Evolutionary conservation across 2,888 invertebrate genomes (phyloP), one percentile per base, ranked within the genome.

Genomic region (Macrostomum cliftonense): DNA sequence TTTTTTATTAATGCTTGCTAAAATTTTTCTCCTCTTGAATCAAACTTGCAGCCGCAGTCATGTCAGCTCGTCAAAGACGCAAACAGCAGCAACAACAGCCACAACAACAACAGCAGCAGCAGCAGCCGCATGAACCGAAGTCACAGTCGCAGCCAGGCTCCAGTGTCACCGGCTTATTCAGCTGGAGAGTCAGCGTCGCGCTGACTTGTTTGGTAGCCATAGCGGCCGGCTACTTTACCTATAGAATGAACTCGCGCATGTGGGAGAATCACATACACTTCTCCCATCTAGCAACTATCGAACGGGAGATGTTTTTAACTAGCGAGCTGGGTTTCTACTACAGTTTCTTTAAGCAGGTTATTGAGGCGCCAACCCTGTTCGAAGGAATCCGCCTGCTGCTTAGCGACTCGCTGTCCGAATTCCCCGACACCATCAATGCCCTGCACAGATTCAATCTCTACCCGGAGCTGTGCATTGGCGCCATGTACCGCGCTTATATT

Each of bases 251-350:
- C 28, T 28, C 77, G 0, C 71, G 71, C 2, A 73, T 87, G 56
- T 86, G 83, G 67, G 87, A 87, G 71, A 81, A 80, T 65, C 80
- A 82, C 64, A 75, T 79, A 9, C 82, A 83, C 68, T 86, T 87
- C 72, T 81, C 81, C 0, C 80, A 83, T 63, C 72, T 87, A 45
- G 82, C 84, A 0, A 79, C 80, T 42, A 66, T 83, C 61, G 86
- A 88, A 62, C 73, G 86, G 43, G 87, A 88, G 71, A 80, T 87
- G 76, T 77, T 83, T 7, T 77, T 88, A 48, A 74, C 83, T 1
- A 82, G 84, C 1, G 87, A 88, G 71, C 82, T 84, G 80, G 79
- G 85, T 0, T 77, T 87, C 59, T 87, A 87, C 64, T 88, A 82
- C 65, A 83, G 82, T 0, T 88, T 83, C 66, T 87, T 80, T 68